A percentile compares a stretch with the other conserved stretches of the same genome.
phyloP scores from a whole-genome alignment of 2,888 invertebrate species.

The Andrena bicolor region DNA sequence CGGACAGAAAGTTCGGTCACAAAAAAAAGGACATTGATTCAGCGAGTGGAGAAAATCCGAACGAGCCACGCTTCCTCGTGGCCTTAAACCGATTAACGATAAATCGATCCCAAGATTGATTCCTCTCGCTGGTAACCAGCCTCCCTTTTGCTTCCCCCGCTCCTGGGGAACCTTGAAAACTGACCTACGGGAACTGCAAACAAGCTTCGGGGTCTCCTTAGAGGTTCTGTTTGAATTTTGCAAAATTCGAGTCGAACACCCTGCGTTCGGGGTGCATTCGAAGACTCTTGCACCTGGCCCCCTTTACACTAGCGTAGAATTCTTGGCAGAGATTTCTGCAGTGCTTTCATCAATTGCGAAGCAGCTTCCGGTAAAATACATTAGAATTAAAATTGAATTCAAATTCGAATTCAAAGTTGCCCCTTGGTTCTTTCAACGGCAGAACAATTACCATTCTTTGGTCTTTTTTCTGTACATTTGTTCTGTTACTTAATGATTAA shows the following conservation, averaged over 20 bases:
- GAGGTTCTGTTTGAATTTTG: neutral
- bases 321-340: too few species aligned
- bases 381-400: too few species aligned
- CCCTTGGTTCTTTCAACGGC: too few species aligned
- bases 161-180: neutral
- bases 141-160: neutral
- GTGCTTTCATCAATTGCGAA: too few species aligned
- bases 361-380: too few species aligned
- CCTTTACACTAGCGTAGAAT: too few species aligned
- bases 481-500: too few species aligned
- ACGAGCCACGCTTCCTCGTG: constrained; percentile 32
- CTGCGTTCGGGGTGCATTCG: neutral
- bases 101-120: constrained; percentile 28
- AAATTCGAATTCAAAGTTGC: too few species aligned
- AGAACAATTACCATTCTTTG: too few species aligned
- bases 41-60: constrained; percentile 41
- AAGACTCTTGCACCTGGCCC: too few species aligned
- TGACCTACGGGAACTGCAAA: neutral
- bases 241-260: neutral
- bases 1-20: neutral
- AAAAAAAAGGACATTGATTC: constrained; percentile 29
- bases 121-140: neutral
- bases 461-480: too few species aligned
- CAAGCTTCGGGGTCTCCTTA: neutral
- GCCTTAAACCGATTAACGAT: constrained; percentile 55